Evolutionary conservation across 2,888 invertebrate species (phyloP).

Genomic region (Theretra japonica): DNA sequence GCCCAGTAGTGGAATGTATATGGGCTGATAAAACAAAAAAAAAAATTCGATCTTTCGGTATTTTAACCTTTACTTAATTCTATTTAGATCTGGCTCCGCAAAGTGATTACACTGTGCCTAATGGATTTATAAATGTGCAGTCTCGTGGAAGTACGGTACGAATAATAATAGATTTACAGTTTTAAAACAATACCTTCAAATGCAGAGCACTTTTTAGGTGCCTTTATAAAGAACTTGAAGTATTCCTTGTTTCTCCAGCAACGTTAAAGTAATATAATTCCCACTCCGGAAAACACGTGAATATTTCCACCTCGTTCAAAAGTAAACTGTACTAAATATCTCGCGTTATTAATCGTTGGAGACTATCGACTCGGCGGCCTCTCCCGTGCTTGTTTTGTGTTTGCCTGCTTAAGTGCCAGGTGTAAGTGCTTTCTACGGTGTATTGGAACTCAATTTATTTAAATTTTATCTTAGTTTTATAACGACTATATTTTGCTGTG

Average conservation of each 20-base stretch:
- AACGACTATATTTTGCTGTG: background rate
- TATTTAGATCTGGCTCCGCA: too few species aligned
- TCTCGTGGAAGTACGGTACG: too few species aligned
- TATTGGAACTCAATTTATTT: background rate
- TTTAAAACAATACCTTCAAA: too few species aligned
- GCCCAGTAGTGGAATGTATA: too few species aligned
- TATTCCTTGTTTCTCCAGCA: background rate
- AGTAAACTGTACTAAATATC: background rate
- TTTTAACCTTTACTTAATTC: too few species aligned
- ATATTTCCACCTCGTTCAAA: conserved; percentile 1
- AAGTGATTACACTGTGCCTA: too few species aligned
- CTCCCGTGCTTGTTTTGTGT: background rate
- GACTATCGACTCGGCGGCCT: background rate
- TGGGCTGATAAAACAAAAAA: too few species aligned
- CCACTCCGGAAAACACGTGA: background rate
- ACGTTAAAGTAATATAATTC: conserved; percentile 1
- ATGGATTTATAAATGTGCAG: too few species aligned
- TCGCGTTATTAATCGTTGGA: background rate
- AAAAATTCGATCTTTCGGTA: too few species aligned
- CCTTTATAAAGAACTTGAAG: too few species aligned
- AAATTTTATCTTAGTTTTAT: background rate
- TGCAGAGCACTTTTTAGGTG: too few species aligned
- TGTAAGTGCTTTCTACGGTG: background rate
- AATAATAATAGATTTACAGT: too few species aligned
- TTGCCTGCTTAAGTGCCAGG: background rate